A percentile compares a stretch with the other conserved stretches of the same genome.
phyloP scores from a whole-genome alignment of 2,113 vertebrate species.

The Sander vitreus region DNA sequence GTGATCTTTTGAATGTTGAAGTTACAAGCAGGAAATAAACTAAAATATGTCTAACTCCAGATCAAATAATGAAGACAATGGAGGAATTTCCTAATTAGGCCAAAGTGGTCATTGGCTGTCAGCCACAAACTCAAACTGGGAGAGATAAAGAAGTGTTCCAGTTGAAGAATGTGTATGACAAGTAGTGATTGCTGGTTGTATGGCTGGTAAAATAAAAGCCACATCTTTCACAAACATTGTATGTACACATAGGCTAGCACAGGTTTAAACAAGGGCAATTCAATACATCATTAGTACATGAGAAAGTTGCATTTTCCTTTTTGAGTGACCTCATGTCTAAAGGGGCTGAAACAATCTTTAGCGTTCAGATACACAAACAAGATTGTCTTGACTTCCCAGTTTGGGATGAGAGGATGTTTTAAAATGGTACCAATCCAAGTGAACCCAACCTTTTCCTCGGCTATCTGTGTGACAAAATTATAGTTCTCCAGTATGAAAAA shows the following conservation, averaged over 20 bases:
- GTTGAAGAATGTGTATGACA: slow-evolving; percentile 13
- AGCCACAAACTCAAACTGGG: slow-evolving; percentile 38
- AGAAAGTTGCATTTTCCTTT: not conserved
- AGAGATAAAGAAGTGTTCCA: slow-evolving; percentile 7
- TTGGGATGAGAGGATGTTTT: slow-evolving; percentile 2
- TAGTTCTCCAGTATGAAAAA: slow-evolving; percentile 11
- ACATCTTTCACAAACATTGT: not conserved
- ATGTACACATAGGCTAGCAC: not conserved
- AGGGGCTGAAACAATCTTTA: not conserved
- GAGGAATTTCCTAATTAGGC: slow-evolving; percentile 60
- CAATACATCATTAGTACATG: not conserved
- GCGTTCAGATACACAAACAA: not conserved
- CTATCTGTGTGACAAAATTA: slow-evolving; percentile 11
- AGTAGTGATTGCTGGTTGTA: not conserved
- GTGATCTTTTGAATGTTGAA: slow-evolving; percentile 36
- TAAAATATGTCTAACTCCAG: slow-evolving; percentile 50
- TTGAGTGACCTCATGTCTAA: not conserved
- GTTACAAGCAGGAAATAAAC: slow-evolving; percentile 46
- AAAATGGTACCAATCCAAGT: not conserved
- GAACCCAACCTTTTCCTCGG: slow-evolving; percentile 40
- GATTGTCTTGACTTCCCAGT: not conserved
- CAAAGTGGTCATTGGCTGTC: slow-evolving; percentile 28
- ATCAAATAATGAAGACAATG: slow-evolving; percentile 68
- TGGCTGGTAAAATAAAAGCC: not conserved
- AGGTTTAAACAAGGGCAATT: too few species aligned